These are phyloP conservation scores for Aricia artaxerxes DNA, from an alignment of 2,888 invertebrate genomes.

Conservation along the genomic window DNA sequence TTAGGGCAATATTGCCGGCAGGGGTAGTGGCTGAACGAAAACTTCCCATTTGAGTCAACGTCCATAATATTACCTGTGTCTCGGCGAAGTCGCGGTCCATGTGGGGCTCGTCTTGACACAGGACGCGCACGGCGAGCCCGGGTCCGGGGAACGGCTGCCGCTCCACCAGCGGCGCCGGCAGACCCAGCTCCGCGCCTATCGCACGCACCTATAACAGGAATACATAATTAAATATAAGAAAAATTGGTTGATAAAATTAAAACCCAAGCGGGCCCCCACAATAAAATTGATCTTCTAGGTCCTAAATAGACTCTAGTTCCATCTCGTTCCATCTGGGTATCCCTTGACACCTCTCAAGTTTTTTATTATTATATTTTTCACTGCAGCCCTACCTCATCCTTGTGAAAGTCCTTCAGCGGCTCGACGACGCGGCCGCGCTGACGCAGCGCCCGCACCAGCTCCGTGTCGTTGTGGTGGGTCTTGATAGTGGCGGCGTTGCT, in stretches of 20 bases:
- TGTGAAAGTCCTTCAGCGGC: constrained; percentile 99
- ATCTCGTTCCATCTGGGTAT: too few relatives aligned
- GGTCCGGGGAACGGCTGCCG: constrained; percentile 99
- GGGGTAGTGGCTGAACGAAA: too few relatives aligned
- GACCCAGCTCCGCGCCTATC: constrained; percentile 93
- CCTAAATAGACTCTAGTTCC: too few relatives aligned
- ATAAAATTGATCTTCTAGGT: too few relatives aligned
- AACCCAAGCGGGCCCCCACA: neutral
- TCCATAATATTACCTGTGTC: constrained; percentile 83
- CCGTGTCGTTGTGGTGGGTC: constrained; percentile 99
- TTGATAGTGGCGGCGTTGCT: constrained; percentile 97
- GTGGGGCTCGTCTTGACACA: constrained; percentile 97
- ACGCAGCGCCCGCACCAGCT: constrained; percentile 89
- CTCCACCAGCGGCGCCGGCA: constrained; percentile 92
- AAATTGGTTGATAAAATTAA: neutral
- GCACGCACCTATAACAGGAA: constrained; percentile 82
- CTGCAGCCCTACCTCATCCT: constrained; percentile 88
- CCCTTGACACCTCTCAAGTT: too few relatives aligned
- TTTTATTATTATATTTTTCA: too few relatives aligned
- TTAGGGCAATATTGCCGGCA: too few relatives aligned
- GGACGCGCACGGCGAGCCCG: constrained; percentile 96
- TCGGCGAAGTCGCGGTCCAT: constrained; percentile 97
- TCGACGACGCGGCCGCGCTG: constrained; percentile 94
- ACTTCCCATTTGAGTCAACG: too few relatives aligned
- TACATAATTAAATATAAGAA: too few relatives aligned